Evolutionary conservation across 1,140 invertebrate genomes (phyloP).

Genomic region (Pogonus chalceus): DNA sequence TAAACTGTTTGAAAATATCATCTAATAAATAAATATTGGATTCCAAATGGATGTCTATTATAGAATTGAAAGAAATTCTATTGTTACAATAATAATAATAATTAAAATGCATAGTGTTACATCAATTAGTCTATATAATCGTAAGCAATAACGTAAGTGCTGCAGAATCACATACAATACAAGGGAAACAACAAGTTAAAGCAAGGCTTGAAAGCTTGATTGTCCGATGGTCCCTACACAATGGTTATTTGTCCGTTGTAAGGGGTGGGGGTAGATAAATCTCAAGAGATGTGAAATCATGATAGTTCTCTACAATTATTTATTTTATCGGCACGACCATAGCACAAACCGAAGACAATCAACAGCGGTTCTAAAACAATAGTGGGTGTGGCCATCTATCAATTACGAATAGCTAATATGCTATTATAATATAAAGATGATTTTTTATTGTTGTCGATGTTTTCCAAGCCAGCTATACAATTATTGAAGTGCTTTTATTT

Average conservation of each 20-base stretch:
- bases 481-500: slow-evolving; percentile 5
- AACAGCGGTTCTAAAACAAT: slow-evolving; percentile 28
- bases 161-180: too few species aligned
- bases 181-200: too few species aligned
- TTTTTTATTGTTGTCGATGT: not conserved
- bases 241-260: slow-evolving; percentile 22
- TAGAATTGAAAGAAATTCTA: too few species aligned
- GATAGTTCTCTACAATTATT: slow-evolving; percentile 27
- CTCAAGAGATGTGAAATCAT: slow-evolving; percentile 23
- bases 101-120: too few species aligned
- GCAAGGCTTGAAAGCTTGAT: too few species aligned
- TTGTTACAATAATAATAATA: too few species aligned
- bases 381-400: slow-evolving; percentile 25
- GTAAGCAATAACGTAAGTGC: too few species aligned
- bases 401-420: slow-evolving; percentile 20
- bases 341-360: slow-evolving; percentile 22
- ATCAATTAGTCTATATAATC: too few species aligned
- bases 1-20: too few species aligned
- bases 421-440: slow-evolving; percentile 4
- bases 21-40: too few species aligned
- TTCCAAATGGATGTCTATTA: too few species aligned
- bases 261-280: slow-evolving; percentile 26
- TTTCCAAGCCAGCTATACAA: not conserved
- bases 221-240: too few species aligned
- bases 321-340: slow-evolving; percentile 24